Base-by-base conservation (phyloP, 2,113 vertebrate species). In the Chionodraco myersi region DNA sequence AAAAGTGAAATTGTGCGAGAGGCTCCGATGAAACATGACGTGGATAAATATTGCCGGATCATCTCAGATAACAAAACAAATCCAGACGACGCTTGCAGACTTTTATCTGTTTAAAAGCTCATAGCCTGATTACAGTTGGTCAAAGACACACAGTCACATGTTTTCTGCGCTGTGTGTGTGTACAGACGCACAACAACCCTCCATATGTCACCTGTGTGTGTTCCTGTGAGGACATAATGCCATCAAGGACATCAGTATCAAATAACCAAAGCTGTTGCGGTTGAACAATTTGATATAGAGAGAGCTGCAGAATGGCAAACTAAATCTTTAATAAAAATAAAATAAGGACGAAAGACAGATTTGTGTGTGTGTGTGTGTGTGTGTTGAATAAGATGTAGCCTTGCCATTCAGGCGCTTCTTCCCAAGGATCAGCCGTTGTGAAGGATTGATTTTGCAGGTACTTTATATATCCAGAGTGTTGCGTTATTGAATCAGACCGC, bases 71-170 rank as follows among this genome's bases (percentile, higher is more conserved):
- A 84, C 34, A 58, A 72, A 44, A 76, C 34, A 69, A 73, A 75
- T 52, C 48, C 69, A 82, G 7, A 21, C 59, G 49, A 61, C 16
- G 57, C 72, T 86, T 71, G 67, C 36, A 86, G 51, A 74, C 51
- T 69, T 72, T 56, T 80, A 87, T 84, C 81, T 30, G 63, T 67
- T 30, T 66, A 57, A 62, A 80, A 80, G 72, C 79, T 82, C 79
- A 72, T 69, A 80, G 72, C 73, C 76, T 68, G 71, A 75, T 79
- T 67, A 79, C 79, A 86, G 57, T 49, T 71, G 60, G 58, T 86
- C 85, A 76, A 68, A 83, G 68, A 80, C 60, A 80, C 13, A 72
- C 51, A 57, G 54, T 71, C 54, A 64, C 66, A 48, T 65, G 30
- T 72, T 65, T 63, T 59, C 68, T 81, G 26, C 44, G 0, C 2